phyloP scores from a whole-genome alignment of 2,797 vertebrate species.

The Cirrhinus molitorella region DNA sequence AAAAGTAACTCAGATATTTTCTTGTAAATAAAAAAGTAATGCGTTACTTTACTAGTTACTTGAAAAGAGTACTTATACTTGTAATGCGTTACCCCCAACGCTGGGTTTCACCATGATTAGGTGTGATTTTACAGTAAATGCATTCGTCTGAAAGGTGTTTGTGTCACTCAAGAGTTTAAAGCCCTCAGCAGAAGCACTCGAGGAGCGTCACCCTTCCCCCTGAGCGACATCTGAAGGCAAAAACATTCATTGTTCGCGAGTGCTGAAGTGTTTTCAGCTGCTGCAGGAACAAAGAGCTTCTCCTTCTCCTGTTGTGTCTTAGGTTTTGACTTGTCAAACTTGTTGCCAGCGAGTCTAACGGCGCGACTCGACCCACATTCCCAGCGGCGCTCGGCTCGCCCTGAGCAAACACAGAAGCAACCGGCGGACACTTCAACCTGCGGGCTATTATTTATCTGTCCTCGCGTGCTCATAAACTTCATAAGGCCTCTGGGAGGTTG shows the following conservation, averaged over 20 bases:
- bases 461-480: not conserved
- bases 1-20: too few relatives aligned
- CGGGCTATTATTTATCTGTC: not conserved
- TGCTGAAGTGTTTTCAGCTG: constrained; percentile 59
- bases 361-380: constrained; percentile 54
- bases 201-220: not conserved
- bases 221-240: not conserved
- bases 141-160: not conserved
- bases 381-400: constrained; percentile 8
- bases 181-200: not conserved
- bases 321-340: constrained; percentile 58
- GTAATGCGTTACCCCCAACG: too few relatives aligned
- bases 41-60: too few relatives aligned
- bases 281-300: constrained; percentile 56
- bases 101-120: too few relatives aligned
- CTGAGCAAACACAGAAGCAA: constrained; percentile 30
- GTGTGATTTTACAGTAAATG: not conserved
- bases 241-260: constrained; percentile 29
- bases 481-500: not conserved
- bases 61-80: too few relatives aligned
- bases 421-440: not conserved
- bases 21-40: too few relatives aligned
- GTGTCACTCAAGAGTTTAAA: not conserved
- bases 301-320: constrained; percentile 49
- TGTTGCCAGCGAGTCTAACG: constrained; percentile 58